Evolutionary conservation across 2,113 vertebrate species (phyloP), one percentile per base, ranked within the genome.

Genomic region (Trogon melanurus): DNA sequence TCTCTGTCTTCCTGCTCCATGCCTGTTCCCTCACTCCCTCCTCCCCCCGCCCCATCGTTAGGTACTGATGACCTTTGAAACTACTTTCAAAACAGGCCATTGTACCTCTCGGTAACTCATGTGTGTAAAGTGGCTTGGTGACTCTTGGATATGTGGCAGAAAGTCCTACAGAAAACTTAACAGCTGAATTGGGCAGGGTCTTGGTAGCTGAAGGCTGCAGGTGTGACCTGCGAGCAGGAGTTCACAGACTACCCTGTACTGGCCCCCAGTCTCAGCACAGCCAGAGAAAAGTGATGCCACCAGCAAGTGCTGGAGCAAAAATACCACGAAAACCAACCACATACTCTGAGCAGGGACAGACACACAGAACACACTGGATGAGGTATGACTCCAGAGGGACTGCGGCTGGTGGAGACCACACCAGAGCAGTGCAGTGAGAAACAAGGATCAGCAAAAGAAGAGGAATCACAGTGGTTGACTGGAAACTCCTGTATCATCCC

Each of bases 1-100:
- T 41, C 41, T 41, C 41, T 41, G 41, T 41, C 41, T 41, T 10
- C 41, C 41, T 41, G 41, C 41, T 41, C 41, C 41, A 41, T 13
- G 13, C 41, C 13, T 41, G 11, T 11, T 41, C 41, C 41, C 41
- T 41, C 41, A 41, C 41, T 41, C 41, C 41, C 36, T 36, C 36
- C 36, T 36, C 36, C 36, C 36, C 36, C 36, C 36, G 57, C 1
- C 2, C 34, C 71, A 47, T 34, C 29, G 19, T 44, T 60, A 34
- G 0, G 1, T 18, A 34, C 25, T 2, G 2, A 17, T 60, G 36
- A 36, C 20, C 30, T 69, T 67, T 25, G 20, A 76, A 58, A 6
- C 16, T 29, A n/a, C 27, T 34, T 79, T 17, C 29, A 41, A 65
- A 74, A 26, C 0, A 3, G 19, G 48, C 41, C 15, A n/a, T 16